These are phyloP conservation scores for Vulpes lagopus DNA, from an alignment of 2,113 vertebrate species.

Conservation along the genomic window DNA sequence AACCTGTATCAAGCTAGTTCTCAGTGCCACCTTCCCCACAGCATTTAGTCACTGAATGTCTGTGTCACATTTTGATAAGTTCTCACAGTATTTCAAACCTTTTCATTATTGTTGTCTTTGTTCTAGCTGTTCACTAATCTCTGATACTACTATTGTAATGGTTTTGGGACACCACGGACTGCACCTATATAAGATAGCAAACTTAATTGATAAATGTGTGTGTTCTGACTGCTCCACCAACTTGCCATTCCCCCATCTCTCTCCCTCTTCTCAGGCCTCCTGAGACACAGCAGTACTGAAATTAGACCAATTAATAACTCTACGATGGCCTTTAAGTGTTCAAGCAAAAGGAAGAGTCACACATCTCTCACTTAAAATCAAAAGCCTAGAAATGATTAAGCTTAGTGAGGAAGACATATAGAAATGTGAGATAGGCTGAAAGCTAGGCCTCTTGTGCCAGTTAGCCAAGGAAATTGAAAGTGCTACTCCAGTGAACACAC, in stretches of 20 bases:
- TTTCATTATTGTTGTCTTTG: neutral
- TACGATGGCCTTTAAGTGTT: neutral
- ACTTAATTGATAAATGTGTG: neutral
- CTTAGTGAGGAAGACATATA: neutral
- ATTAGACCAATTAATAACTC: neutral
- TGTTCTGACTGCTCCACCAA: neutral
- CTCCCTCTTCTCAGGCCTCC: neutral
- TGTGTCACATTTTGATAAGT: neutral
- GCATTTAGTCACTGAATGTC: neutral
- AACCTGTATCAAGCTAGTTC: neutral
- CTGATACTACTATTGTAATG: neutral
- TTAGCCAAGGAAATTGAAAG: neutral
- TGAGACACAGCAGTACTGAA: neutral
- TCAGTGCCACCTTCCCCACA: neutral
- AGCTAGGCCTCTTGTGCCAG: neutral
- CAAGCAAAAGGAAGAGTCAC: neutral
- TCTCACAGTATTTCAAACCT: neutral
- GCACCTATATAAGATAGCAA: neutral
- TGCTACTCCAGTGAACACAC: neutral
- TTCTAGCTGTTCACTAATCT: neutral
- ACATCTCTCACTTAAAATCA: neutral
- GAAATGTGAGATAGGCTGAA: neutral
- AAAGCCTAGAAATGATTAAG: neutral
- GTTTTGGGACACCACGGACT: neutral
- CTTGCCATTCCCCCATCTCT: neutral